These are phyloP conservation scores for Kryptopterus vitreolus DNA, from an alignment of 2,797 vertebrate species.

Conservation along the genomic window DNA sequence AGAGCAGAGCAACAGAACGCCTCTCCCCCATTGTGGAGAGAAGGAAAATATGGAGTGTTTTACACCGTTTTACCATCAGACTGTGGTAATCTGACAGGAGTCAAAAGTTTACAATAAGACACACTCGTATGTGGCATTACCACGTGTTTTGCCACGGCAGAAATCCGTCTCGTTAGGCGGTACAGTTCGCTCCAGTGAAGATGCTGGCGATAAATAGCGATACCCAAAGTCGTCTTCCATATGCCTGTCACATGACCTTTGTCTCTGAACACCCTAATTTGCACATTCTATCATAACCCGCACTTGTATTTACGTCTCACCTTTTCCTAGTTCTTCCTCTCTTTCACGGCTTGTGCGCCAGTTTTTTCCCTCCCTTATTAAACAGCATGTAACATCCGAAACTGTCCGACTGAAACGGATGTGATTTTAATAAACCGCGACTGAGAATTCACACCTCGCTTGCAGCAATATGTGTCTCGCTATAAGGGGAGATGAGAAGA, in stretches of 20 bases:
- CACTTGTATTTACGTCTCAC: too few species aligned
- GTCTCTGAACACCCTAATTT: too few species aligned
- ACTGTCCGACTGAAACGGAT: not conserved
- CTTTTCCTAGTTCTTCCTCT: too few species aligned
- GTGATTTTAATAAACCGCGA: not conserved
- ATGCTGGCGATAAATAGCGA: too few species aligned
- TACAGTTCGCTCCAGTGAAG: not conserved
- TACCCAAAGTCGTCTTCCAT: not conserved
- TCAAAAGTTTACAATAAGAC: not conserved
- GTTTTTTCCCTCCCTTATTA: too few species aligned
- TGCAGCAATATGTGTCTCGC: not conserved
- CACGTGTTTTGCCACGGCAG: not conserved
- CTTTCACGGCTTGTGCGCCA: too few species aligned
- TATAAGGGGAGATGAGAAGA: not conserved
- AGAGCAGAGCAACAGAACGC: too few species aligned
- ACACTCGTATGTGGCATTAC: not conserved
- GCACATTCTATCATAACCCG: too few species aligned
- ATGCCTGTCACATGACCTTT: too few species aligned
- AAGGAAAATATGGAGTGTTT: too few species aligned
- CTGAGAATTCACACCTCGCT: not conserved
- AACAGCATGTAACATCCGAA: not conserved
- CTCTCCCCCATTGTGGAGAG: too few species aligned
- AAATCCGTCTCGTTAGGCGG: too few species aligned
- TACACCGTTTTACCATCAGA: not conserved
- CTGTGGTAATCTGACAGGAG: not conserved